Evolutionary conservation across 2,113 vertebrate genomes (phyloP).

Genomic region (Cygnus buccinator): DNA sequence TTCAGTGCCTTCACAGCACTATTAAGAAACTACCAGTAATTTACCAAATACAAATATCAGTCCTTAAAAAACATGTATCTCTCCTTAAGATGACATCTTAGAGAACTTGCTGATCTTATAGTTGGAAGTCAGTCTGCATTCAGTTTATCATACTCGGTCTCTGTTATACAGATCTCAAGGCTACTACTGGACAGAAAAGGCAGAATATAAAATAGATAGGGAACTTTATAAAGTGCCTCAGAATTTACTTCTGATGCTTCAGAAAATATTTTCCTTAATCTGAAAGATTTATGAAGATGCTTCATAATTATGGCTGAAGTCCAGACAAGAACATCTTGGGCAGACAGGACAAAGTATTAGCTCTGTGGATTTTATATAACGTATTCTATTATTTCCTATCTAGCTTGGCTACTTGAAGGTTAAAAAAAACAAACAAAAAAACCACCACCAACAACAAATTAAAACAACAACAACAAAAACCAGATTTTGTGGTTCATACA

Average conservation of each 20-base stretch:
- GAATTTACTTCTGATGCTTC: not conserved
- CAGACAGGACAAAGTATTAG: not conserved
- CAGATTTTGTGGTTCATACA: not conserved
- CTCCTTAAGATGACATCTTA: not conserved
- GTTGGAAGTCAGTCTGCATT: not conserved
- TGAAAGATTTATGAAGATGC: not conserved
- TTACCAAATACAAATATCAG: not conserved
- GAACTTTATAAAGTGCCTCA: not conserved
- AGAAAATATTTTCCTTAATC: not conserved
- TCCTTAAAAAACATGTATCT: not conserved
- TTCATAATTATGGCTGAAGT: not conserved
- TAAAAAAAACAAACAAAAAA: not conserved
- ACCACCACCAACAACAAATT: too few relatives aligned
- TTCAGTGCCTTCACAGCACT: not conserved
- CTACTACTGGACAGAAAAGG: not conserved
- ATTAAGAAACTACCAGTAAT: not conserved
- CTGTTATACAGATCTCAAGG: not conserved
- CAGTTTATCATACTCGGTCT: not conserved
- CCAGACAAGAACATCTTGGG: not conserved
- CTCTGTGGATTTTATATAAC: not conserved
- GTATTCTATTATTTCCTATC: not conserved
- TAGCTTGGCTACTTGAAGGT: not conserved
- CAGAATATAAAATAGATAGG: not conserved
- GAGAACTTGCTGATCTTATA: not conserved
- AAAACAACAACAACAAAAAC: too few relatives aligned